These are phyloP conservation scores for Agelaius tricolor DNA, from an alignment of 2,113 vertebrate genomes.

Conservation along the genomic window DNA sequence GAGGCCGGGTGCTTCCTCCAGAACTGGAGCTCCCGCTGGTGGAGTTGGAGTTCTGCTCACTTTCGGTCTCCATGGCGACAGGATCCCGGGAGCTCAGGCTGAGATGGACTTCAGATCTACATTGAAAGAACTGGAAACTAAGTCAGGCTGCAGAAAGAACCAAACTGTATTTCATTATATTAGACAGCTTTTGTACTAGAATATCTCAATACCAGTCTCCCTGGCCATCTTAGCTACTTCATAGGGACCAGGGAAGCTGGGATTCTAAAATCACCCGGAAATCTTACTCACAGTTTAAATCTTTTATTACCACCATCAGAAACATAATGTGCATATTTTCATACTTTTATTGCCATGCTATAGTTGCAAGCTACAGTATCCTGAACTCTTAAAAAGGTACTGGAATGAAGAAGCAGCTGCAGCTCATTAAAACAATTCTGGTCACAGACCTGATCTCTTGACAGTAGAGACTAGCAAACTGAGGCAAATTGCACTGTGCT, in stretches of 20 bases:
- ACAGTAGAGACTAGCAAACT: background rate
- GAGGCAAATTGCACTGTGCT: background rate
- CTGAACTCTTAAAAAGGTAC: background rate
- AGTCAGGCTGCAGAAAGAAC: background rate
- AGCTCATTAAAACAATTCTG: background rate
- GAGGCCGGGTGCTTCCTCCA: conserved; percentile 87
- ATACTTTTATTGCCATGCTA: background rate
- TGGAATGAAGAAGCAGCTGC: background rate
- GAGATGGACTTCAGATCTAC: conserved; percentile 63
- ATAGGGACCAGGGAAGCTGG: accelerated
- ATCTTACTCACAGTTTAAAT: background rate
- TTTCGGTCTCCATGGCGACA: conserved; percentile 89
- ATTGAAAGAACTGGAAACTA: background rate
- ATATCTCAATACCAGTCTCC: background rate
- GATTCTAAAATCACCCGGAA: background rate
- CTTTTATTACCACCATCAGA: background rate
- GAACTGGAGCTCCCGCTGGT: conserved; percentile 85
- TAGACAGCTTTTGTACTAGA: background rate
- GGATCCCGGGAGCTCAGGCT: conserved; percentile 47
- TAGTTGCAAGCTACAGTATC: background rate
- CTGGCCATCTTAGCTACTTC: background rate
- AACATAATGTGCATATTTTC: background rate
- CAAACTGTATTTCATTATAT: background rate
- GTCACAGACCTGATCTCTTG: background rate
- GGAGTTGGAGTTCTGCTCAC: conserved; percentile 89